Evolutionary conservation across 2,113 vertebrate genomes (phyloP).

Genomic region (Ranitomeya imitator): DNA sequence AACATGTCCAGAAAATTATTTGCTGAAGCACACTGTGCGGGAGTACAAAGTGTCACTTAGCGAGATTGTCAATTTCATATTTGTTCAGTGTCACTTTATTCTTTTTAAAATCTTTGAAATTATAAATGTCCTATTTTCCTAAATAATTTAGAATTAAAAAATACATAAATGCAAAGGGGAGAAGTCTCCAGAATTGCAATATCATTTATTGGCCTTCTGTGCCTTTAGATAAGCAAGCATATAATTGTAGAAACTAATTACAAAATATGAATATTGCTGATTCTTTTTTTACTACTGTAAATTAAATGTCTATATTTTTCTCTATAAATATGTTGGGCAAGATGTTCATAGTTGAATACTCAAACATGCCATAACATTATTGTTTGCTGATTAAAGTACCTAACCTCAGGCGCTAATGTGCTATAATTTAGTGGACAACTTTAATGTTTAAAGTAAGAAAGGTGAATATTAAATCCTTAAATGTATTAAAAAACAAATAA

Average conservation of each 20-base stretch:
- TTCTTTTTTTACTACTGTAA: constrained; percentile 31
- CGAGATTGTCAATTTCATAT: constrained; percentile 3
- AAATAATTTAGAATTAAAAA: constrained; percentile 26
- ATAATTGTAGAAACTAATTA: constrained; percentile 31
- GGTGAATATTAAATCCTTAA: too few species aligned
- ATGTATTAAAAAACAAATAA: background rate
- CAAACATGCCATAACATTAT: background rate
- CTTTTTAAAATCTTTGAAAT: constrained; percentile 5
- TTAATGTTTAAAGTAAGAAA: too few species aligned
- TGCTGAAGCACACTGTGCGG: background rate
- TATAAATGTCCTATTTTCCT: constrained; percentile 14
- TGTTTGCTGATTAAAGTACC: background rate
- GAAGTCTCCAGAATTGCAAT: constrained; percentile 22
- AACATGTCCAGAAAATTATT: constrained; percentile 2
- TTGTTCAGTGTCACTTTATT: constrained; percentile 13
- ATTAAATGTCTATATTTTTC: constrained; percentile 23
- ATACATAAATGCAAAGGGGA: constrained; percentile 6
- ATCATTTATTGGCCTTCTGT: constrained; percentile 30
- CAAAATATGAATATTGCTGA: constrained; percentile 29
- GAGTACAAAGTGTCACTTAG: background rate
- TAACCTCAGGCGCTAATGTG: background rate
- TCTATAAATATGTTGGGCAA: constrained; percentile 5
- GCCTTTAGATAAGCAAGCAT: constrained; percentile 38
- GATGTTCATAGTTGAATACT: background rate
- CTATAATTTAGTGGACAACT: too few species aligned